Evolutionary conservation across 2,113 vertebrate species (phyloP).

Genomic region (Labeo catla): DNA sequence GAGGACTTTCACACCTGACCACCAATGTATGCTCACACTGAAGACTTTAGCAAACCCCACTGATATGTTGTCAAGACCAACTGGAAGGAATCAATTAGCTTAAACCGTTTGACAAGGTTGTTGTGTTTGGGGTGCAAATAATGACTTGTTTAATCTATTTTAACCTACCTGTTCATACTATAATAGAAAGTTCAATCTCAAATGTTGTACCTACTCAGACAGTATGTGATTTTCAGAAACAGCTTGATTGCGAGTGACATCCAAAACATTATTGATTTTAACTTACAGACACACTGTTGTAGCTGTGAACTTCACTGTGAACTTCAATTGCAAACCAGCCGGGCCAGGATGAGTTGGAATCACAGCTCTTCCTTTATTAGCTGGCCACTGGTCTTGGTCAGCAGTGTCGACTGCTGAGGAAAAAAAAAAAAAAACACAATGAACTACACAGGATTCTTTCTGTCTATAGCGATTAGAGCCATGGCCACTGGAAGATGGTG

Average conservation of each 20-base stretch:
- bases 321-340: neutral
- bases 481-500: constrained; percentile 4
- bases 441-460: constrained; percentile 18
- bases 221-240: too few relatives aligned
- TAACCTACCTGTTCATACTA: too few relatives aligned
- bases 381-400: constrained; percentile 19
- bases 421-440: neutral
- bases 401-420: neutral
- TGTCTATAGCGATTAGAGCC: constrained; percentile 37
- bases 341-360: neutral
- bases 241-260: too few relatives aligned
- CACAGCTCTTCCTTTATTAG: constrained; percentile 3
- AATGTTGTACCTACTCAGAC: too few relatives aligned
- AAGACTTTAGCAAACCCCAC: neutral
- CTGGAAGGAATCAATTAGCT: neutral
- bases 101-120: constrained; percentile 2
- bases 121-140: neutral
- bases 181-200: too few relatives aligned
- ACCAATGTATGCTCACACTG: neutral
- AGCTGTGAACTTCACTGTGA: too few relatives aligned
- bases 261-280: too few relatives aligned
- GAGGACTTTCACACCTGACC: constrained; percentile 27
- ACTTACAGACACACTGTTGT: too few relatives aligned
- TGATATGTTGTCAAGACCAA: neutral
- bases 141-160: too few relatives aligned